A percentile compares a stretch with the other conserved stretches of the same genome.
These are phyloP conservation scores for Drosophila sproati DNA, from an alignment of 1,140 invertebrate genomes.

Conservation along the genomic window DNA sequence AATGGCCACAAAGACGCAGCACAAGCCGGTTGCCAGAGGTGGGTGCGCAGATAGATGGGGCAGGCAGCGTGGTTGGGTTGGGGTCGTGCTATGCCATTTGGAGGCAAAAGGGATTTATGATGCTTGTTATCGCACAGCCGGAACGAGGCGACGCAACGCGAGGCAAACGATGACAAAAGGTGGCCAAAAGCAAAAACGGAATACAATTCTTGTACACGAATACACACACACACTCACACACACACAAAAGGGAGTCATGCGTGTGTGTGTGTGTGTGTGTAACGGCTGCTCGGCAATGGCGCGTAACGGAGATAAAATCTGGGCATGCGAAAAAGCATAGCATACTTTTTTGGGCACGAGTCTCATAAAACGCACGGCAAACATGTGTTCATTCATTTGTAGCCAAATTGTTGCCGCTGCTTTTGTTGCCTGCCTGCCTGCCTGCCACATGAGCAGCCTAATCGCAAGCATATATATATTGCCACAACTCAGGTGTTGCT, in stretches of 20 bases:
- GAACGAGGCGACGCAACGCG: constrained; percentile 37
- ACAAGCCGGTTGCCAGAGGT: background rate
- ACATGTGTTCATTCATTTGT: constrained; percentile 74
- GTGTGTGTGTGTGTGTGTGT: constrained; percentile 3
- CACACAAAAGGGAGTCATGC: constrained; percentile 7
- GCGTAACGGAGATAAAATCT: constrained; percentile 72
- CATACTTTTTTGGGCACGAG: constrained; percentile 63
- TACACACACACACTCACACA: background rate
- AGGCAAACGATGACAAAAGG: constrained; percentile 78
- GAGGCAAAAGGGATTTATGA: constrained; percentile 78
- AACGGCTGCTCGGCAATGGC: constrained; percentile 44
- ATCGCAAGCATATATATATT: constrained; percentile 33
- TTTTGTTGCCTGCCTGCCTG: constrained; percentile 7
- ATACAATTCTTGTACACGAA: background rate
- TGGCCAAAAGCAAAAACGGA: constrained; percentile 37
- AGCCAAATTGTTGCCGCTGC: constrained; percentile 42
- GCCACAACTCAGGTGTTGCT: constrained; percentile 13
- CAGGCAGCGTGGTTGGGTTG: background rate
- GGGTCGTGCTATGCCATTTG: constrained; percentile 65
- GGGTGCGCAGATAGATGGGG: background rate
- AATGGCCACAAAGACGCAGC: constrained; percentile 38
- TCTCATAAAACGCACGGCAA: constrained; percentile 32
- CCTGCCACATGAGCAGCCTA: constrained; percentile 36
- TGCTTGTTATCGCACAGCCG: constrained; percentile 75
- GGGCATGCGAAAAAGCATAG: constrained; percentile 50